Conservation (phyloP, 2,888 invertebrate species). For the Spilosoma lubricipeda region DNA sequence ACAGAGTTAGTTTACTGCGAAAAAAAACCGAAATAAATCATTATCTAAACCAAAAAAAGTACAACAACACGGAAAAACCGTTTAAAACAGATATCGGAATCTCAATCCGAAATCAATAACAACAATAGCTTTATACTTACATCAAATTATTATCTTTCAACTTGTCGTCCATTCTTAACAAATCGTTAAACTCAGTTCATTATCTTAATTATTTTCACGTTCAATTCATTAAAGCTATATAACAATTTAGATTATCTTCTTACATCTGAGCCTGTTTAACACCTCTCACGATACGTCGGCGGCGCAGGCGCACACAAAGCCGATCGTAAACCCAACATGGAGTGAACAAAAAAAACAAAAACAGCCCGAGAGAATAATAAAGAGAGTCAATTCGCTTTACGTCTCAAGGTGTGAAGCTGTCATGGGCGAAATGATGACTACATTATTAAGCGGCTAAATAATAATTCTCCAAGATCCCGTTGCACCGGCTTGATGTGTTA, state of each 20-base stretch:
- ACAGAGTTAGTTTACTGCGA: not conserved
- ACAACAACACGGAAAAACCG: conserved; percentile 20
- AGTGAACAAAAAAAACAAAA: conserved; percentile 56
- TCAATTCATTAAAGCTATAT: conserved; percentile 69
- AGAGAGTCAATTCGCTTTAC: conserved; percentile 78
- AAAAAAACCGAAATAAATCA: conserved; percentile 10
- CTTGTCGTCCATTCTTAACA: conserved; percentile 53
- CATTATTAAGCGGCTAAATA: conserved; percentile 83
- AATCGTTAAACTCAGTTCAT: conserved; percentile 59
- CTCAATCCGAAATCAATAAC: conserved; percentile 52
- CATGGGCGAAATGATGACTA: conserved; percentile 83
- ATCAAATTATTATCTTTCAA: conserved; percentile 51
- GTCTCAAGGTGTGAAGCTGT: conserved; percentile 85
- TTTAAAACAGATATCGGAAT: conserved; percentile 43
- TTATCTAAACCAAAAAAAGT: conserved; percentile 14
- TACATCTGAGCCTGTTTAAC: conserved; percentile 75
- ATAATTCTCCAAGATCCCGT: conserved; percentile 74
- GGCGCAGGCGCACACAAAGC: conserved; percentile 69
- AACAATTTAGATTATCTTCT: conserved; percentile 71
- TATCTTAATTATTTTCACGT: conserved; percentile 75
- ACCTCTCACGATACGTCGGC: conserved; percentile 69
- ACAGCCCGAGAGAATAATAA: conserved; percentile 68
- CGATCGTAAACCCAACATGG: conserved; percentile 74
- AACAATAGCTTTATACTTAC: conserved; percentile 48
- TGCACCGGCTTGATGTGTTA: conserved; percentile 69